phyloP scores from a whole-genome alignment of 1,140 invertebrate genomes.

The Drosophila ananassae region DNA sequence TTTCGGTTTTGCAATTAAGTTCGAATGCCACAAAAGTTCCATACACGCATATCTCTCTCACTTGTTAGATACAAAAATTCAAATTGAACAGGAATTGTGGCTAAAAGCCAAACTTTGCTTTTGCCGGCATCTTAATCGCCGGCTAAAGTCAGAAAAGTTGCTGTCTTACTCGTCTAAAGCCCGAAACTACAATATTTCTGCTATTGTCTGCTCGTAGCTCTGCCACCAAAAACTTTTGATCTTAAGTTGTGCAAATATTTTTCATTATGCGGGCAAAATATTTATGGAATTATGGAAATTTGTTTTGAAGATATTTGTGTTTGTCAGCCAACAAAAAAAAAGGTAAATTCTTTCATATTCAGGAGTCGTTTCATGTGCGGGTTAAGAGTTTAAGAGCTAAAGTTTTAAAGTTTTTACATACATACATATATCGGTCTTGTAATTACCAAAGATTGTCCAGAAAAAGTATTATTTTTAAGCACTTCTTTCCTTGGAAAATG shows the following conservation, averaged over 20 bases:
- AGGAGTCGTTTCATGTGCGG: not conserved
- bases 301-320: conserved; percentile 63
- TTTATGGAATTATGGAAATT: conserved; percentile 77
- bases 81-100: conserved; percentile 60
- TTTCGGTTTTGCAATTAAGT: conserved; percentile 69
- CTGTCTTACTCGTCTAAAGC: conserved; percentile 27
- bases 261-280: conserved; percentile 65
- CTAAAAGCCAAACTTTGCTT: conserved; percentile 46
- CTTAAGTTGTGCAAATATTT: conserved; percentile 65
- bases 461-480: too few species aligned
- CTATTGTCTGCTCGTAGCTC: conserved; percentile 27
- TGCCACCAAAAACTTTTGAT: conserved; percentile 73
- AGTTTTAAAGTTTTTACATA: not conserved
- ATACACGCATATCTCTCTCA: conserved; percentile 23
- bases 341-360: conserved; percentile 2
- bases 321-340: not conserved
- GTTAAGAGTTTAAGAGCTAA: not conserved
- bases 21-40: conserved; percentile 30
- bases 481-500: too few species aligned
- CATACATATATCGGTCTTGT: not conserved
- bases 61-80: conserved; percentile 35
- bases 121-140: conserved; percentile 66
- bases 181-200: conserved; percentile 62
- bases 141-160: conserved; percentile 49
- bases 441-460: not conserved